Evolutionary conservation across 64 coral and sea anemone species (phyloP).

Genomic region (Stichodactyla helianthus): DNA sequence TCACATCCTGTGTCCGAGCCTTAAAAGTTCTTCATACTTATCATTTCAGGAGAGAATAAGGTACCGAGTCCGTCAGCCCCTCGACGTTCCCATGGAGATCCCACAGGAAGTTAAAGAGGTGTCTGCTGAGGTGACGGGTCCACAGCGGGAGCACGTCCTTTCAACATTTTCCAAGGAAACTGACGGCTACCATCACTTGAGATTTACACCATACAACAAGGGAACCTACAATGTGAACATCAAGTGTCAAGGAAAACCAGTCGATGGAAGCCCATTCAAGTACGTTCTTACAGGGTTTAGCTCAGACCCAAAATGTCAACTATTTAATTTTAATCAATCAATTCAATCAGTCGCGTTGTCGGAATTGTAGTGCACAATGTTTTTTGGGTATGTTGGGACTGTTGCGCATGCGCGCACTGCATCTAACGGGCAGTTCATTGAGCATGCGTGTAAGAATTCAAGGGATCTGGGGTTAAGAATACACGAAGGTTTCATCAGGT

Average conservation of each 20-base stretch:
- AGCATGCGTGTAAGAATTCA: too few relatives aligned
- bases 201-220: constrained; percentile 61
- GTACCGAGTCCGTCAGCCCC: constrained; percentile 56
- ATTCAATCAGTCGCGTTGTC: too few relatives aligned
- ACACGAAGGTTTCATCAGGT: too few relatives aligned
- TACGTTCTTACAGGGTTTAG: not conserved
- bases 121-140: constrained; percentile 62
- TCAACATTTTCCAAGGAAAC: constrained; percentile 63
- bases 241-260: constrained; percentile 33
- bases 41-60: constrained; percentile 14
- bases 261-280: constrained; percentile 74
- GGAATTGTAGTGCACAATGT: too few relatives aligned
- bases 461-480: too few relatives aligned
- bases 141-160: constrained; percentile 49
- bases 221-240: constrained; percentile 68
- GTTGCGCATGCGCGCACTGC: too few relatives aligned
- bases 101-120: constrained; percentile 64
- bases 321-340: too few relatives aligned
- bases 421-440: too few relatives aligned
- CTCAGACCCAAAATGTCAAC: not conserved
- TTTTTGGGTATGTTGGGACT: too few relatives aligned
- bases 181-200: constrained; percentile 66
- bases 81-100: constrained; percentile 91
- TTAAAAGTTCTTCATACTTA: too few relatives aligned
- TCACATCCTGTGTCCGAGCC: too few relatives aligned